phyloP scores from a whole-genome alignment of 2,113 vertebrate genomes.

The Xiphias gladius region DNA sequence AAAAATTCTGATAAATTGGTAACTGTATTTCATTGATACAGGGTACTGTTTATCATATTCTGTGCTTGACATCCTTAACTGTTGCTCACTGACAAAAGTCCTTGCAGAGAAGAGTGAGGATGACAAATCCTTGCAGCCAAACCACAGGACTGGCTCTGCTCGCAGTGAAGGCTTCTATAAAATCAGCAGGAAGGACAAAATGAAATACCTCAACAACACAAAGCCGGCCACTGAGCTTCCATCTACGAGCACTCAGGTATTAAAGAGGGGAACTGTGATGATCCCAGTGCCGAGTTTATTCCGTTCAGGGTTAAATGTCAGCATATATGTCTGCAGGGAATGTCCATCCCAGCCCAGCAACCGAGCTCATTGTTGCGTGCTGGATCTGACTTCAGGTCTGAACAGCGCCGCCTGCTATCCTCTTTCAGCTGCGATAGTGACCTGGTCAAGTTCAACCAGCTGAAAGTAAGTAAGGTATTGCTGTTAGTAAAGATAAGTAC shows the following conservation, averaged over 20 bases:
- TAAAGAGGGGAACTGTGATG: not conserved
- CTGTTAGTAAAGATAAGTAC: not conserved
- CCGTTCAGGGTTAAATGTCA: not conserved
- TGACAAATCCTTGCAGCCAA: conserved; percentile 84
- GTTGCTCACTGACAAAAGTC: conserved; percentile 89
- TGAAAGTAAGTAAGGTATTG: conserved; percentile 87
- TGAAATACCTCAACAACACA: conserved; percentile 90
- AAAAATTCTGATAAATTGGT: not conserved
- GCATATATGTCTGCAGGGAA: conserved; percentile 81
- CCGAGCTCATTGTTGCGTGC: conserved; percentile 90
- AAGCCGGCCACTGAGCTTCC: conserved; percentile 86
- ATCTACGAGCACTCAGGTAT: conserved; percentile 89
- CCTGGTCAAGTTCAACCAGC: conserved; percentile 98
- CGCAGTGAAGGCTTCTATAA: conserved; percentile 97
- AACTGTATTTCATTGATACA: not conserved
- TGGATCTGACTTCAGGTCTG: conserved; percentile 93
- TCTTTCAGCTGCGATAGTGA: conserved; percentile 98
- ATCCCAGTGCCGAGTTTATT: not conserved
- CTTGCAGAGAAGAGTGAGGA: conserved; percentile 87
- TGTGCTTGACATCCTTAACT: conserved; percentile 86
- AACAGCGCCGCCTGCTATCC: conserved; percentile 95
- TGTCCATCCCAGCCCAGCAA: conserved; percentile 88
- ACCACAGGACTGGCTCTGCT: conserved; percentile 92
- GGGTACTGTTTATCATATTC: not conserved
- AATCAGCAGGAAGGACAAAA: conserved; percentile 95